Evolutionary conservation across 2,113 vertebrate genomes (phyloP), one percentile per base, ranked within the genome.

Genomic region (Phylloscopus trochilus): DNA sequence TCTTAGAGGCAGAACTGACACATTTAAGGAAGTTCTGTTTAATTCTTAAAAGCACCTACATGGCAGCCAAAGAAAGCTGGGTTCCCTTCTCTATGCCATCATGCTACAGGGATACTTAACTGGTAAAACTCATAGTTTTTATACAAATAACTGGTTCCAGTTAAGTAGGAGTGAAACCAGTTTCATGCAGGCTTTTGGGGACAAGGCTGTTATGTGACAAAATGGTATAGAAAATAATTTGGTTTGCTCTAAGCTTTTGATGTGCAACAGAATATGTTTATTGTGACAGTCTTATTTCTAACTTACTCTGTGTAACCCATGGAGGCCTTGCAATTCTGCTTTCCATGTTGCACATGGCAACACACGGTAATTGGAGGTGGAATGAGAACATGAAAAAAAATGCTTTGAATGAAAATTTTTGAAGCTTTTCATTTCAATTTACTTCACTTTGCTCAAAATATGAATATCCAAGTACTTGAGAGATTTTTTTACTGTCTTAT

Each of bases 181-280:
- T 93, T 95, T 89, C 72, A 93, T 78, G 64, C 52, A 89, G 30
- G 11, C 22, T 92, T 93, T 90, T 91, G 68, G 33, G 73, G 43
- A 79, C 74, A 89, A 76, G 86, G 31, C n/a, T 87, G 82, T 92
- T 93, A 92, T 26, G 24, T 73, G 5, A 37, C 82, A 73, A 97
- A 96, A 95, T 73, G 33, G 43, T 82, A 95, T 23, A 92, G 83
- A 94, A 93, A 87, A 91, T 93, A 10, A 73, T 51, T 68, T 46
- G 47, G 7, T 87, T 87, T 84, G 15, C 49, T 87, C 27, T 75
- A 75, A 83, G 79, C 31, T 82, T 93, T 89, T 91, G 83, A 82
- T 87, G 60, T 91, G 77, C 66, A 82, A 67, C 10, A 56, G 9
- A 2, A 0, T 75, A 56, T 87, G 60, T 81, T 92, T 89, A 72